Base-by-base conservation (phyloP, 2,888 invertebrate species). In the Zonitis immaculata region DNA sequence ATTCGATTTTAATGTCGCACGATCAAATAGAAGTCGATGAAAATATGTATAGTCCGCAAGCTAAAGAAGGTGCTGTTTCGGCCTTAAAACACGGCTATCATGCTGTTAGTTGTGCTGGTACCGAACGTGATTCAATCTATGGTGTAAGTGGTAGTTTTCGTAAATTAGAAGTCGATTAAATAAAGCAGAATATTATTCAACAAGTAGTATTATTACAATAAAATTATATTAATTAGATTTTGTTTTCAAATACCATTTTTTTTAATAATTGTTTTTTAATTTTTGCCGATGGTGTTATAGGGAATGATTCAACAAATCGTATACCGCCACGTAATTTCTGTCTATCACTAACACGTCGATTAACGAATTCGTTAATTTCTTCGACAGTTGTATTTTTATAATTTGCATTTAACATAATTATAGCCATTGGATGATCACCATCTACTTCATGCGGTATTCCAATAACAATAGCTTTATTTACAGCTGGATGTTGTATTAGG, bases 91-190 rank as follows among this genome's bases (percentile, higher is more conserved):
- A 82, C 22, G 79, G 80, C 12, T 58, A 54, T 25, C 22, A 39
- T 1, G 74, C 73, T 7, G 75, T 76, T 56, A 77, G 81, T 66
- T 84, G 85, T 32, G 16, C 32, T 49, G 81, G 83, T 42, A 78
- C 82, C 1, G 83, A 85, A 18, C 82, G 82, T 6, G 87, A 88
- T 69, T 82, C 85, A 25, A 78, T 83, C 72, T 79, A 84, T 61
- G 88, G 87, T 1, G 80, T 89, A 26, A 86, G 84, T 3, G 89
- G 89, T 47, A 88, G 88, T 67, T 89, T 89, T 72, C 80, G 89
- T 59, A 88, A 88, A 74, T 79, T 89, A 47, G 88, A 89, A 78
- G 88, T 89, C 28, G 89, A 89, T 75, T 89, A 74, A 78, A 3
- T n/a, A n/a, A n/a, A n/a, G n/a, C n/a, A n/a, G n/a, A n/a, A n/a